Evolutionary conservation across 2,797 vertebrate species (phyloP), one percentile per base, ranked within the genome.

Genomic region (Haliaeetus vocifer): DNA sequence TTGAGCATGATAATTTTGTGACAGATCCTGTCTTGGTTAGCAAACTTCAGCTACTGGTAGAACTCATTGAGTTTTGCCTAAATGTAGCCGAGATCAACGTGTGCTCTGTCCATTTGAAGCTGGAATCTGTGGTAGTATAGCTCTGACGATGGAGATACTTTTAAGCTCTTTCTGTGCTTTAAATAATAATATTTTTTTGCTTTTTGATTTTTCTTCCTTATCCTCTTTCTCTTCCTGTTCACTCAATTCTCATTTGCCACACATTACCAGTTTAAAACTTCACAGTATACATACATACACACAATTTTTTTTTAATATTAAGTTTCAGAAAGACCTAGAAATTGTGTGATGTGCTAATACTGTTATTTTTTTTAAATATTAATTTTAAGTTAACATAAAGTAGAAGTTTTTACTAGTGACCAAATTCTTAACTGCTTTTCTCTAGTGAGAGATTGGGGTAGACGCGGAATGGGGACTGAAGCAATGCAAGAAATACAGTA

Each of bases 301-400:
- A 26, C 4, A 31, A 4, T 3, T 21, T 72, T 33, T 81, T 81
- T 72, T 22, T 13, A 38, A 13, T 38, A 49, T 38, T 63, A 74
- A 56, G 33, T 86, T 92, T 90, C 40, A 92, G 84, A 93, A 85
- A 65, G 37, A 94, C n/a, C 53, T 88, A 77, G 61, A 76, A 94
- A 74, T 50, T 53, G 6, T 38, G 10, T 35, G 55, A 38, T 28
- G 10, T 38, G 3, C 14, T 63, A 44, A 45, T 72, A 45, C 37
- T 53, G 23, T 49, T 49, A 20, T n/a, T 31, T 29, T 80, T 90
- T 90, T 71, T 21, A 82, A 85, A 72, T 14, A 44, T 14, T 47
- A 47, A 17, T 40, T 73, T 70, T 13, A 85, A 58, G 13, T 76
- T 70, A 42, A 61, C 10, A 14, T 31, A 3, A 80, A 42, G 40